Conservation (phyloP, 2,113 vertebrate genomes). For the Rallus limicola region DNA sequence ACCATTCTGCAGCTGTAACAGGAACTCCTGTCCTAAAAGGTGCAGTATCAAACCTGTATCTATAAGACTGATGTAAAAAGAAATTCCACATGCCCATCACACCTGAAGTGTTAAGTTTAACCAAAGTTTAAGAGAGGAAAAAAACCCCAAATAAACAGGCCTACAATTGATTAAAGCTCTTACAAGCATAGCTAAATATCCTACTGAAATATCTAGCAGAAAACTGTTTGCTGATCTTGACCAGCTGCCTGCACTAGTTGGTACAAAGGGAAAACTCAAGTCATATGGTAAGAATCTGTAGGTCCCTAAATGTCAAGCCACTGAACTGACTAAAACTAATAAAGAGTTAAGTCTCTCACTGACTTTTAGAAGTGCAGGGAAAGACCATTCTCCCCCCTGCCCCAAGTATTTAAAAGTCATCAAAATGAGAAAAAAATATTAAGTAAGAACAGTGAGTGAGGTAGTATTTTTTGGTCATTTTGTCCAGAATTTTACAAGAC, state of each 20-base stretch:
- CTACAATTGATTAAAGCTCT: not conserved
- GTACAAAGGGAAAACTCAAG: not conserved
- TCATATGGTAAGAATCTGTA: not conserved
- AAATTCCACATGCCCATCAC: not conserved
- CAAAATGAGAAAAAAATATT: not conserved
- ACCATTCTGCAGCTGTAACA: not conserved
- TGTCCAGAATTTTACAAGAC: not conserved
- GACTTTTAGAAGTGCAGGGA: not conserved
- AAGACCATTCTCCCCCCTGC: not conserved
- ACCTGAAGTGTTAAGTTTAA: not conserved
- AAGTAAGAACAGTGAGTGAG: not conserved
- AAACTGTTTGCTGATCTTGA: not conserved
- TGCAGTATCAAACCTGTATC: not conserved
- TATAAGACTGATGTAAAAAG: not conserved
- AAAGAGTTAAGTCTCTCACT: not conserved
- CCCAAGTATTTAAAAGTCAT: not conserved
- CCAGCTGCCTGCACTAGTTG: not conserved
- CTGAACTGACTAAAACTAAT: not conserved
- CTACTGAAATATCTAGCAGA: not conserved
- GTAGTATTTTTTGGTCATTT: not conserved
- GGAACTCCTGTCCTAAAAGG: not conserved
- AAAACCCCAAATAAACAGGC: not conserved
- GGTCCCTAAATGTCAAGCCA: not conserved
- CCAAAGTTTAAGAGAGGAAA: not conserved
- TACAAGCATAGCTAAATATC: not conserved